phyloP scores from a whole-genome alignment of 2,888 invertebrate species.

The Ischnus inquisitorius region DNA sequence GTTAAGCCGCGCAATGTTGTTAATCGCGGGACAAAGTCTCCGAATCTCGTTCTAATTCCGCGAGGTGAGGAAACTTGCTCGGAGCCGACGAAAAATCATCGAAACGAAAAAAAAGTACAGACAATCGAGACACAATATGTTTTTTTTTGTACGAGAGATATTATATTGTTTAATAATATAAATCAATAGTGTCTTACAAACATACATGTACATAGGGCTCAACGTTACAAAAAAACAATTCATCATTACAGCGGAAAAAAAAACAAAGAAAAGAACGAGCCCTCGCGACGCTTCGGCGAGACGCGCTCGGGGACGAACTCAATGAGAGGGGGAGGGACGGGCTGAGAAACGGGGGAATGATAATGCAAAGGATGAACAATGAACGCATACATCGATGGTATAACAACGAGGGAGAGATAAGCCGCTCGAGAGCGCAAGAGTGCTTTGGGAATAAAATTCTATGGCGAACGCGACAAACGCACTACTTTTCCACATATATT shows the following conservation, averaged over 20 bases:
- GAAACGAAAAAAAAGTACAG: constrained; percentile 47
- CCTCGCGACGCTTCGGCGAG: constrained; percentile 39
- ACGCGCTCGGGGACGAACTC: constrained; percentile 51
- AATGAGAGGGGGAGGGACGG: constrained; percentile 24
- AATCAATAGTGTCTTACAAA: constrained; percentile 81
- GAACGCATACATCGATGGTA: constrained; percentile 57
- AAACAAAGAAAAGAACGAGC: constrained; percentile 46
- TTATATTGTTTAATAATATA: constrained; percentile 79
- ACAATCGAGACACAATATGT: constrained; percentile 54
- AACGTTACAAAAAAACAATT: constrained; percentile 80
- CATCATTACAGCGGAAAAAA: constrained; percentile 54
- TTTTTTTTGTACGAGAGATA: constrained; percentile 72
- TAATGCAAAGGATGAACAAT: constrained; percentile 47
- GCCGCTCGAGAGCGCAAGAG: constrained; percentile 58
- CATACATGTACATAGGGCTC: constrained; percentile 79
- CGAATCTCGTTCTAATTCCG: background rate
- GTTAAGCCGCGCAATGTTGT: background rate
- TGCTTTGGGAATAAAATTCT: constrained; percentile 67
- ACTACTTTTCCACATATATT: constrained; percentile 69
- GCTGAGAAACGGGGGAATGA: background rate
- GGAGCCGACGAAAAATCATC: constrained; percentile 16
- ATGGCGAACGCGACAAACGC: constrained; percentile 66
- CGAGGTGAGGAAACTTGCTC: background rate
- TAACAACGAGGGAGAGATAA: constrained; percentile 54
- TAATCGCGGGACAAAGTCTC: background rate